Evolutionary conservation across 2,797 vertebrate species (phyloP).

Genomic region (Onychomys leucogaster): DNA sequence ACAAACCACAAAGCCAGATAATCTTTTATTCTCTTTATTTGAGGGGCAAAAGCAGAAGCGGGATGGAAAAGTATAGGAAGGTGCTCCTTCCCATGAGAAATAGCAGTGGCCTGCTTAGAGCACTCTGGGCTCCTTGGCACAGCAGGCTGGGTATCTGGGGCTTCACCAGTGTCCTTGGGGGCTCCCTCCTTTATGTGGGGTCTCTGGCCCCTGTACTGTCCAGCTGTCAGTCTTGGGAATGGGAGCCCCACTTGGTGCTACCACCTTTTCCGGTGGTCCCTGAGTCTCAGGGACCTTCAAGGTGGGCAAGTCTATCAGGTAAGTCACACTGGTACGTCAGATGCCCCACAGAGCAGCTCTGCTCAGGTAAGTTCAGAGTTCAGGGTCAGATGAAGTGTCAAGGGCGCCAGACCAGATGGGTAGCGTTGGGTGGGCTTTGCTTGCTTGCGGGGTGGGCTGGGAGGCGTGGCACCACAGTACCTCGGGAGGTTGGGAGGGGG

Average conservation of each 20-base stretch:
- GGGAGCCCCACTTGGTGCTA: neutral
- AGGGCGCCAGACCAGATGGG: neutral
- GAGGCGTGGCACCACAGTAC: neutral
- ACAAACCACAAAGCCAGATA: slow-evolving; percentile 49
- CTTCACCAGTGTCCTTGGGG: neutral
- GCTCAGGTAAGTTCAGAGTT: slow-evolving; percentile 72
- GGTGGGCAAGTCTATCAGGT: slow-evolving; percentile 3
- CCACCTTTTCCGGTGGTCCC: neutral
- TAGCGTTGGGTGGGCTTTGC: neutral
- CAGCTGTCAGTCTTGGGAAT: neutral
- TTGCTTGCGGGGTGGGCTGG: slow-evolving; percentile 60
- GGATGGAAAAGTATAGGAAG: neutral
- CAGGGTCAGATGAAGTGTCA: slow-evolving; percentile 62
- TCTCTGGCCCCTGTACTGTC: neutral
- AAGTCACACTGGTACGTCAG: slow-evolving; percentile 43
- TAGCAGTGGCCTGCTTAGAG: neutral
- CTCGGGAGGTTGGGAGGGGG: neutral
- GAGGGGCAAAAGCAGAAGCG: neutral
- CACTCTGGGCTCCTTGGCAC: neutral
- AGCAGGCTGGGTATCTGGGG: neutral
- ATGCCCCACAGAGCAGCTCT: neutral
- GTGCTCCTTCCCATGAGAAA: neutral
- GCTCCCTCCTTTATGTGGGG: neutral
- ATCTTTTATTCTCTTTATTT: slow-evolving; percentile 74
- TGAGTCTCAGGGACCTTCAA: neutral